Evolutionary conservation across 53 echinoderm and acorn worm genomes (phyloP), one percentile per base, ranked within the genome.

Genomic region (Henricia sp.): DNA sequence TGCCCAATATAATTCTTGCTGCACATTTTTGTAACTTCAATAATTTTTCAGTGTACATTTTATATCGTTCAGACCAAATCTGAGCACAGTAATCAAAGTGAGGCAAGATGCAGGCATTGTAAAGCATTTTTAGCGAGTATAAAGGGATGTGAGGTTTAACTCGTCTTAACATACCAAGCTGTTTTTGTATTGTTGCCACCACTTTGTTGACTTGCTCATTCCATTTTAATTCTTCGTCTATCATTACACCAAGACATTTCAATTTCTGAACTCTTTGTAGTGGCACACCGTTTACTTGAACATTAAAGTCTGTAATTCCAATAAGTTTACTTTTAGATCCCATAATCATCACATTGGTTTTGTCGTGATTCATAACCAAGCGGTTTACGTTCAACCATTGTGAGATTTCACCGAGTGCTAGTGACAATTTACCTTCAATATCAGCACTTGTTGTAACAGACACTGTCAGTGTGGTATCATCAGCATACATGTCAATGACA

Each of bases 41-140:
- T 16, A 76, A 37, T 76, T 52, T 53, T 10, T 8, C n/a, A 0
- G n/a, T 36, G 17, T 50, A 34, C 52, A 53, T 71, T 13, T 74
- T 2, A 57, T 56, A 76, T 26, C 77, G 35, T 20, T 76, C 35
- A 38, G 77, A 76, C 57, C 57, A 56, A 21, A 76, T 19, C 27
- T 64, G 32, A 3, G 64, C 32, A 67, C 83, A 83, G 23, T 68
- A 68, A 35, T 83, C 69, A 33, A 83, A 83, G 20, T 83, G 83
- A 6, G 83, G 83, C 51, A 51, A 54, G 29, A 83, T 25, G 29
- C 68, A 68, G 3, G 83, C 23, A 50, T 51, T 67, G 69, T 83
- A 68, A 26, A 83, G 50, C 13, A 33, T 41, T 12, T 41, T 83
- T 24, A 83, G 36, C 10, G 21, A 37, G 33, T 24, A 2, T 60